These are phyloP conservation scores for Peromyscus californicus DNA, from an alignment of 2,113 vertebrate genomes.

Conservation along the genomic window DNA sequence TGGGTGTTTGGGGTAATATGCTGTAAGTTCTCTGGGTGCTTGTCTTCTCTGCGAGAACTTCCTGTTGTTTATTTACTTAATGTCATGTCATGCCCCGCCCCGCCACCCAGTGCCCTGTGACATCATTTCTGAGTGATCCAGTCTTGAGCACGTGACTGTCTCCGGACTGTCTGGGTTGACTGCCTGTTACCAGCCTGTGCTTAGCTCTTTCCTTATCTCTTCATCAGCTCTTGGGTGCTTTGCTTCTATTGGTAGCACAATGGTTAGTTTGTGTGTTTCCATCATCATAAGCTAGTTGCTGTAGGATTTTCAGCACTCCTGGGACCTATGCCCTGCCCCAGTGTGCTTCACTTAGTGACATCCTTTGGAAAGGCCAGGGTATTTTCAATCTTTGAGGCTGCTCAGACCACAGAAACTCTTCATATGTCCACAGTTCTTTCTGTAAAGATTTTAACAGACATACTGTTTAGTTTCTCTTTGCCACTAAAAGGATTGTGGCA, in stretches of 20 bases:
- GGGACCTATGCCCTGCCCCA: not conserved
- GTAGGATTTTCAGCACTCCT: not conserved
- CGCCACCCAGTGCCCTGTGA: not conserved
- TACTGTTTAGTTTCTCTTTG: not conserved
- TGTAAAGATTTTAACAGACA: not conserved
- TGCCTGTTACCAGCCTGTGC: not conserved
- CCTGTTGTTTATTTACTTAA: not conserved
- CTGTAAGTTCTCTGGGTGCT: not conserved
- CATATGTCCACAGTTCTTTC: not conserved
- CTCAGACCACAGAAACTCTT: not conserved
- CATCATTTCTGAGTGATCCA: not conserved
- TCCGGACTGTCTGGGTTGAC: not conserved
- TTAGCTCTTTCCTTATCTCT: not conserved
- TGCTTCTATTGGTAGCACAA: not conserved
- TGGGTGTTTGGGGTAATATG: not conserved
- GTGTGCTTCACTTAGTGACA: not conserved
- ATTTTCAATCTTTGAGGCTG: not conserved
- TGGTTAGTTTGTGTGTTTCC: not conserved
- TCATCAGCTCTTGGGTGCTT: not conserved
- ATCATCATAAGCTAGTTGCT: not conserved
- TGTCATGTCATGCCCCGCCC: not conserved
- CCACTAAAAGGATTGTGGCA: not conserved
- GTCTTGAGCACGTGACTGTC: not conserved
- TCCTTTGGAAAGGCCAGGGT: not conserved
- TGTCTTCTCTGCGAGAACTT: not conserved